Evolutionary conservation across 1,140 invertebrate genomes (phyloP), one percentile per base, ranked within the genome.

Genomic region (Coenobita brevimanus): DNA sequence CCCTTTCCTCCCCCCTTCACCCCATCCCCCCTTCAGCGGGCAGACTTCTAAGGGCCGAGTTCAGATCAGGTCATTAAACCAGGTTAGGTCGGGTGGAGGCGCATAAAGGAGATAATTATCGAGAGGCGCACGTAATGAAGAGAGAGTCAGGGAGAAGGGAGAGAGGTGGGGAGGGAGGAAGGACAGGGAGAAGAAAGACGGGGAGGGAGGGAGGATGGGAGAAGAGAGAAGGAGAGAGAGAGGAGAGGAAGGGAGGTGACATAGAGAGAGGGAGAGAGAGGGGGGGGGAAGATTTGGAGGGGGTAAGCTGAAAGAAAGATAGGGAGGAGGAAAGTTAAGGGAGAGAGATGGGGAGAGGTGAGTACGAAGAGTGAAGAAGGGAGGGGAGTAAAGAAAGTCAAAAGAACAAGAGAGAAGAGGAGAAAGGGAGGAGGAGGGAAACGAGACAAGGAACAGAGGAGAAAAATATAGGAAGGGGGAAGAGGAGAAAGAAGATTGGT

Each of bases 71-170:
- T 50, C 62, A 82, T 82, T 82, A 71, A 82, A 82, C 62, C 71
- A 2, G 8, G n/a, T n/a, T 41, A 71, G 81, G 64, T 73, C 69
- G 62, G 46, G 8, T 82, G 64, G 64, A 82, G 81, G 27, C 13
- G 81, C 43, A 82, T 82, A 82, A 82, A 71, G 38, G 64, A 71
- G 57, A 82, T 82, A 71, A 71, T 82, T 82, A 82, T 82, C 81
- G 81, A 82, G 81, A 82, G 81, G 43, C 43, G 36, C 30, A 82
- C 81, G 64, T 82, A 71, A 82, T 73, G 67, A 64, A 64, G 81
- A 82, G 64, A 36, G 38, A 27, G 64, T 71, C 41, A 50, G 64
- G 41, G 78, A 62, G 50, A 60, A 24, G 50, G 50, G 60, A 36
- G 60, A 36, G 38, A 33, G 38, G 57, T 15, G 30, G 60, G 27